phyloP scores from a whole-genome alignment of 2,113 vertebrate species.

The Sapayoa aenigma region DNA sequence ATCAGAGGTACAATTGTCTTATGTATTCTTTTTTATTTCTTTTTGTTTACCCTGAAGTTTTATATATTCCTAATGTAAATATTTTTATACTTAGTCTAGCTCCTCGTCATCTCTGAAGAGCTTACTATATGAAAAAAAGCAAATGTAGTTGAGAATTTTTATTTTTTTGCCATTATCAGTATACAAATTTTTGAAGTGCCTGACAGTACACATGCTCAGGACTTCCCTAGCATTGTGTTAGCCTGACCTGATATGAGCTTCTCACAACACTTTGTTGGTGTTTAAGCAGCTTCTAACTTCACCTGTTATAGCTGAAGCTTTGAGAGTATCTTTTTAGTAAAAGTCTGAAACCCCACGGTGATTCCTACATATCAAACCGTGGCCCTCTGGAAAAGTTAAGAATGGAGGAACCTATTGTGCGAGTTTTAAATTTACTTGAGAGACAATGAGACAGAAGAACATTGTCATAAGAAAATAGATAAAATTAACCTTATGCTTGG shows the following conservation, averaged over 20 bases:
- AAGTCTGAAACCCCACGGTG: not conserved
- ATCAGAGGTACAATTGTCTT: not conserved
- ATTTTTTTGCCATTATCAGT: not conserved
- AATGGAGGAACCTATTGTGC: not conserved
- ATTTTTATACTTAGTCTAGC: not conserved
- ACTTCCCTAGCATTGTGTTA: not conserved
- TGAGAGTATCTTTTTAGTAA: not conserved
- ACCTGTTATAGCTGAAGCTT: not conserved
- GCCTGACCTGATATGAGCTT: not conserved
- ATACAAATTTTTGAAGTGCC: not conserved
- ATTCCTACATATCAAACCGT: not conserved
- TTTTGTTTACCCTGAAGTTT: not conserved
- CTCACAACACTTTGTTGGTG: not conserved
- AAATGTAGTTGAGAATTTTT: not conserved
- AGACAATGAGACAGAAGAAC: not conserved
- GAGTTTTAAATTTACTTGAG: not conserved
- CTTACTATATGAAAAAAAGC: not conserved
- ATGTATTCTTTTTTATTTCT: not conserved
- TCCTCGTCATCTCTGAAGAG: not conserved
- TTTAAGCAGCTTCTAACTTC: not conserved
- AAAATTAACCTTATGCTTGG: not conserved
- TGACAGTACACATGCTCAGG: not conserved
- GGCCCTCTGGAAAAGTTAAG: not conserved
- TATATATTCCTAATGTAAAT: not conserved
- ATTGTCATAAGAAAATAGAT: not conserved